These are phyloP conservation scores for Plusia festucae DNA, from an alignment of 2,888 invertebrate genomes.

Conservation along the genomic window DNA sequence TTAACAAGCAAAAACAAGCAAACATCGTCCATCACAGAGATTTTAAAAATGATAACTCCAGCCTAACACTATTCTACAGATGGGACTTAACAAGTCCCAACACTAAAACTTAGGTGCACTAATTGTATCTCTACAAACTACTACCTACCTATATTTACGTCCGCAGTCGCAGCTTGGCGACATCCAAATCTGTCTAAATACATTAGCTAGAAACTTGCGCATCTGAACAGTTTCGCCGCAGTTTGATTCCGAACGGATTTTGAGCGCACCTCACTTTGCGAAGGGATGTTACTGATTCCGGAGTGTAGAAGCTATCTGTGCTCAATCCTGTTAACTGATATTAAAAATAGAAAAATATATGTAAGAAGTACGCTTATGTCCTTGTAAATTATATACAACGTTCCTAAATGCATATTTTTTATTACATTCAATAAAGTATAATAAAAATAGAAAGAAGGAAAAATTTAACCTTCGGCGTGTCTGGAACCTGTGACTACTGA, in stretches of 20 bases:
- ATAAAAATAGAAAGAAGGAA: no score
- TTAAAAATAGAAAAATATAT: no score
- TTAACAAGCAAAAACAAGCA: no score
- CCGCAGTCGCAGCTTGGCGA: constrained; percentile 54
- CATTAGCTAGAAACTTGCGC: constrained; percentile 68
- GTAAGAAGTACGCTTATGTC: no score
- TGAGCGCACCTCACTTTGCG: constrained; percentile 65
- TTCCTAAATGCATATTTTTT: no score
- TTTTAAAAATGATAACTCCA: no score
- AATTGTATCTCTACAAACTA: constrained; percentile 37
- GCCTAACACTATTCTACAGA: background rate
- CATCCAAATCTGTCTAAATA: constrained; percentile 65
- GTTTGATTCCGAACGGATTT: constrained; percentile 74
- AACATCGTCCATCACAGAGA: no score
- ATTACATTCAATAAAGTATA: no score
- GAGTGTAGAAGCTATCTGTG: constrained; percentile 56
- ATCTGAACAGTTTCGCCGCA: constrained; percentile 70
- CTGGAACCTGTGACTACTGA: no score
- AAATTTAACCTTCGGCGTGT: no score
- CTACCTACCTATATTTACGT: constrained; percentile 38
- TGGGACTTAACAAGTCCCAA: background rate
- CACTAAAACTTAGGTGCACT: constrained; percentile 27
- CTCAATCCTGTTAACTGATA: constrained; percentile 22
- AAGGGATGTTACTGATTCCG: constrained; percentile 57
- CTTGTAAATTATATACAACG: no score